A percentile compares a stretch with the other conserved stretches of the same genome.
phyloP scores from a whole-genome alignment of 35 echinoderm and acorn worm genomes.

The Antedon bifida region DNA sequence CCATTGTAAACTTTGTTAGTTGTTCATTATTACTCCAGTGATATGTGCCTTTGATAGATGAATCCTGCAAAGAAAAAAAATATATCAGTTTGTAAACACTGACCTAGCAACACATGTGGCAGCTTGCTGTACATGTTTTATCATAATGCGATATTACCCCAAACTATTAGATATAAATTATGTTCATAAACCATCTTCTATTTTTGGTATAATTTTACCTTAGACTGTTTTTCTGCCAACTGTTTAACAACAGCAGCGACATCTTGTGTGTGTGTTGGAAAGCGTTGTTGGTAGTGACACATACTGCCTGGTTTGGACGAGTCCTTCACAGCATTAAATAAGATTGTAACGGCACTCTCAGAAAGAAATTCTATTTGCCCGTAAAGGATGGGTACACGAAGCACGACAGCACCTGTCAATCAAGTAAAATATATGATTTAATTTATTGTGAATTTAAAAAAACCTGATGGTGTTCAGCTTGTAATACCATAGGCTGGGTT shows the following conservation, averaged over 20 bases:
- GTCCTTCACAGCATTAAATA: conserved; percentile 33
- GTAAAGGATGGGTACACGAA: conserved; percentile 79
- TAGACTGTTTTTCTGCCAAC: conserved; percentile 31
- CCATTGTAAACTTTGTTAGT: conserved; percentile 67
- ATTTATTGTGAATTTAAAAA: not conserved
- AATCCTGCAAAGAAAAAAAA: conserved; percentile 32
- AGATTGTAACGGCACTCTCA: conserved; percentile 59
- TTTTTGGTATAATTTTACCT: conserved; percentile 5
- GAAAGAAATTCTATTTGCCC: conserved; percentile 60
- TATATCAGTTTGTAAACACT: too few species aligned
- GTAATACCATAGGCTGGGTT: too few species aligned
- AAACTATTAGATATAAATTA: too few species aligned
- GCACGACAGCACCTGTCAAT: conserved; percentile 23
- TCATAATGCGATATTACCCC: too few species aligned
- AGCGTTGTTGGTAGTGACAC: conserved; percentile 39
- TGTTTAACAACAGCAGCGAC: conserved; percentile 48
- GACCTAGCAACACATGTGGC: too few species aligned
- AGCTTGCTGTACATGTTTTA: too few species aligned
- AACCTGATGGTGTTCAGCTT: too few species aligned
- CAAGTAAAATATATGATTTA: not conserved
- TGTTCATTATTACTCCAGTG: conserved; percentile 61
- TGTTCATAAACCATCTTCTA: too few species aligned
- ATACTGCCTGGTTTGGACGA: conserved; percentile 20
- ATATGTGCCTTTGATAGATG: conserved; percentile 39
- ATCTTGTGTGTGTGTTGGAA: conserved; percentile 56